Percentiles rank a stretch among this genome's conserved stretches.
Conservation (phyloP, 2,113 vertebrate species). For the Saccopteryx leptura region DNA sequence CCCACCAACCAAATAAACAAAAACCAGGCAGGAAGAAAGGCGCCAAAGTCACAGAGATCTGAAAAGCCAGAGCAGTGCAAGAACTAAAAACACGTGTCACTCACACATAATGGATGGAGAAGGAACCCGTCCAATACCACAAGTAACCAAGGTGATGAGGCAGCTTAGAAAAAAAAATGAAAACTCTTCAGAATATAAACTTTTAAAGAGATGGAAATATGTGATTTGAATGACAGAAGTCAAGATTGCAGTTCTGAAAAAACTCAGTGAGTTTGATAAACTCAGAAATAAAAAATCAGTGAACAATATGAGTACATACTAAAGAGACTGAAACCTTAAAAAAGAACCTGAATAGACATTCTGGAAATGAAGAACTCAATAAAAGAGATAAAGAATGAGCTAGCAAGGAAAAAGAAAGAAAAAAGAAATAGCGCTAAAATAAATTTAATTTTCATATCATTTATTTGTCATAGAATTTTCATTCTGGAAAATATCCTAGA, state of each 20-base stretch:
- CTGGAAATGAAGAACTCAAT: background rate
- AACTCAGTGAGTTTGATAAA: background rate
- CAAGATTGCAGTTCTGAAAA: background rate
- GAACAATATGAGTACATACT: background rate
- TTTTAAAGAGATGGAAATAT: background rate
- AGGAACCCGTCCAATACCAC: background rate
- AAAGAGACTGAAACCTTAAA: background rate
- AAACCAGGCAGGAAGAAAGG: background rate
- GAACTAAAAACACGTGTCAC: background rate
- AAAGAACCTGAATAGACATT: background rate
- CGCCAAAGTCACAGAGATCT: background rate
- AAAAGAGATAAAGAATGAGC: background rate
- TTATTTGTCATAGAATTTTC: slow-evolving; percentile 30
- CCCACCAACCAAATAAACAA: background rate
- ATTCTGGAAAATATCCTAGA: background rate
- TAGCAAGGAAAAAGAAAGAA: background rate
- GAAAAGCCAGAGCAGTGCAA: background rate
- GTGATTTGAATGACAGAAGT: background rate
- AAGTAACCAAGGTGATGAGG: background rate
- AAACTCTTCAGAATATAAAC: background rate
- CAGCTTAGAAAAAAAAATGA: background rate
- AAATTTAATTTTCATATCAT: background rate
- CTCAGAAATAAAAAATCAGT: background rate
- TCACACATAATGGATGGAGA: background rate
- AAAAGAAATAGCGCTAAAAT: background rate